phyloP scores from a whole-genome alignment of 2,888 invertebrate genomes.

The Emmelina monodactyla region DNA sequence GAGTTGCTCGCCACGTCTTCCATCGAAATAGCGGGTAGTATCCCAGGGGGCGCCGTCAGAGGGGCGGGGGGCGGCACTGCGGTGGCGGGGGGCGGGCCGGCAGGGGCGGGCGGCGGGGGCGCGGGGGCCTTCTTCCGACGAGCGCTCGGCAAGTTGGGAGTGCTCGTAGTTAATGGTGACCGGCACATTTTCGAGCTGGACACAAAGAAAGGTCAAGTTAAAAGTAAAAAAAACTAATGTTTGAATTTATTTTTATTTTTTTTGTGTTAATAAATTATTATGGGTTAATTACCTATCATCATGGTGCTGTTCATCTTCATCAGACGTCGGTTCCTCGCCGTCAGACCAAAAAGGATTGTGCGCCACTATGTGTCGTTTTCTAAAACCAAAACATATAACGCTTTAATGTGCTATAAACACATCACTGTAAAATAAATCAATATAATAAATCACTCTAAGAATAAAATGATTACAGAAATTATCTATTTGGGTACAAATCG shows the following conservation, averaged over 20 bases:
- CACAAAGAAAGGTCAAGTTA: slow-evolving; percentile 2
- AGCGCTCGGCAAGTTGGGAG: slow-evolving; percentile 46
- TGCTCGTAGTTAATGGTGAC: slow-evolving; percentile 43
- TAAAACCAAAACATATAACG: too few species aligned
- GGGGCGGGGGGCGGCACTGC: slow-evolving; percentile 21
- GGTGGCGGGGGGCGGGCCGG: slow-evolving; percentile 34
- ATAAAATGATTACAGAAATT: too few species aligned
- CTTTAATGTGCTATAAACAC: too few species aligned
- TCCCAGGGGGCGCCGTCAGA: not conserved
- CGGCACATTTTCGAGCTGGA: slow-evolving; percentile 39
- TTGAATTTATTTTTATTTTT: not conserved
- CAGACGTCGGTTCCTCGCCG: slow-evolving; percentile 70
- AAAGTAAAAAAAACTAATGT: not conserved
- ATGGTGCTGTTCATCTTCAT: slow-evolving; percentile 37
- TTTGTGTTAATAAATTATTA: not conserved
- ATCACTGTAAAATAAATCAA: too few species aligned
- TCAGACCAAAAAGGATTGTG: slow-evolving; percentile 80
- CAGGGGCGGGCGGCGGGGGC: slow-evolving; percentile 71
- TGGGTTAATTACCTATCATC: slow-evolving; percentile 28
- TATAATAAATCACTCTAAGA: too few species aligned
- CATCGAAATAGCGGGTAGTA: slow-evolving; percentile 34
- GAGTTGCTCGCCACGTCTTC: slow-evolving; percentile 56
- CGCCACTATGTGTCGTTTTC: slow-evolving; percentile 59
- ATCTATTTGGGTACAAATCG: too few species aligned
- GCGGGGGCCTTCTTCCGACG: slow-evolving; percentile 70